Percentiles rank a stretch among this genome's conserved stretches.
Conservation (phyloP, 2,113 vertebrate species). For the Pituophis catenifer region DNA sequence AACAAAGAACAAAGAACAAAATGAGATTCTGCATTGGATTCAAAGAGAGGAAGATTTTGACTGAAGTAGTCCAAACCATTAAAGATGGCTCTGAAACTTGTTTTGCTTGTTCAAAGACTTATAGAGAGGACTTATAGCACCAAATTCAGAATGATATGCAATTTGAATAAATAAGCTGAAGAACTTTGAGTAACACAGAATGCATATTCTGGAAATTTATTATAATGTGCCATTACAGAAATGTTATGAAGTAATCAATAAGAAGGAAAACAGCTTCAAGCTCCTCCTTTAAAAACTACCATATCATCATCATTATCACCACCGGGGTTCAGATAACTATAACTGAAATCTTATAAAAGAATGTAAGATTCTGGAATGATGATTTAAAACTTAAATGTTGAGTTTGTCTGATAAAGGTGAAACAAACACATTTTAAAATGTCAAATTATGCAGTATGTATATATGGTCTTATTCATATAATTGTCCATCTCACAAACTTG, state of each 20-base stretch:
- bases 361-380: neutral
- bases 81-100: neutral
- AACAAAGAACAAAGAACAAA: neutral
- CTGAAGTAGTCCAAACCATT: neutral
- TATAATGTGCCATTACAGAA: neutral
- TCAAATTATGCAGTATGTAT: neutral
- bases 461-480: neutral
- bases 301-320: neutral
- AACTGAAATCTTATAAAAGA: neutral
- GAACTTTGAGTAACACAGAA: neutral
- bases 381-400: neutral
- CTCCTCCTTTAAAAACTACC: neutral
- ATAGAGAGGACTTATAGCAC: neutral
- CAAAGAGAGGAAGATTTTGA: neutral
- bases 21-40: neutral
- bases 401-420: neutral
- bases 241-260: neutral
- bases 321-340: neutral
- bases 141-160: neutral
- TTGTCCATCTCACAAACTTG: neutral
- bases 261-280: neutral
- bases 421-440: neutral
- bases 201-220: neutral
- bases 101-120: neutral
- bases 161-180: neutral